Conservation (phyloP, 2,888 invertebrate species). For the Spatulosminthurus flaviceps region DNA sequence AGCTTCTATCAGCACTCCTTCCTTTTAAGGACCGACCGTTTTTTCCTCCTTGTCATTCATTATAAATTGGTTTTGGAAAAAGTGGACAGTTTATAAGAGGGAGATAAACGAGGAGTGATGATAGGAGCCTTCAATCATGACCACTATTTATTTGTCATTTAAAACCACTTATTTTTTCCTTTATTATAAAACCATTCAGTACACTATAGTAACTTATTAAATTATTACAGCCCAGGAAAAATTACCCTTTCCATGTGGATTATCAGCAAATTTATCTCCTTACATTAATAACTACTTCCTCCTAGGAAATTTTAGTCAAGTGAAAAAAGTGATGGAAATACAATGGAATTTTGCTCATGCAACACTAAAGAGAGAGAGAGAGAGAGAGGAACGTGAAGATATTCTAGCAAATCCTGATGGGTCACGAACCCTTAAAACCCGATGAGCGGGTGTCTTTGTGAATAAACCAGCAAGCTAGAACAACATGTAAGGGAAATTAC, state of each 20-base stretch:
- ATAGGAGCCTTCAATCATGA: slow-evolving; percentile 9
- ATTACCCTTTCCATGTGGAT: background rate
- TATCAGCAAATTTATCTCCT: background rate
- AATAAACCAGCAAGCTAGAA: background rate
- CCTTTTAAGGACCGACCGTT: background rate
- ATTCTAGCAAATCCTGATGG: background rate
- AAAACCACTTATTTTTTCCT: slow-evolving; percentile 5
- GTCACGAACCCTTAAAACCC: slow-evolving; percentile 18
- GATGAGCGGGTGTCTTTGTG: slow-evolving; percentile 14
- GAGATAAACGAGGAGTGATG: background rate
- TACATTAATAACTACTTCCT: background rate
- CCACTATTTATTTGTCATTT: background rate
- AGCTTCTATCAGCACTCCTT: background rate
- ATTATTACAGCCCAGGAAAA: background rate
- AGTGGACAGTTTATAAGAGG: background rate
- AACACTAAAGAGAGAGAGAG: background rate
- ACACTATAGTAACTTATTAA: background rate
- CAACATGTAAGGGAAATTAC: background rate
- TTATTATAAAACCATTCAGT: too few species aligned
- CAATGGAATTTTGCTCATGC: background rate
- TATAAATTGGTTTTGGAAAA: too few species aligned
- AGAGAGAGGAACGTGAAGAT: background rate
- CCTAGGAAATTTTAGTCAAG: background rate
- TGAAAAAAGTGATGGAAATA: background rate
- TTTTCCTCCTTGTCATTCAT: background rate